phyloP scores from a whole-genome alignment of 1,140 invertebrate species.

The Drosophila hydei region DNA sequence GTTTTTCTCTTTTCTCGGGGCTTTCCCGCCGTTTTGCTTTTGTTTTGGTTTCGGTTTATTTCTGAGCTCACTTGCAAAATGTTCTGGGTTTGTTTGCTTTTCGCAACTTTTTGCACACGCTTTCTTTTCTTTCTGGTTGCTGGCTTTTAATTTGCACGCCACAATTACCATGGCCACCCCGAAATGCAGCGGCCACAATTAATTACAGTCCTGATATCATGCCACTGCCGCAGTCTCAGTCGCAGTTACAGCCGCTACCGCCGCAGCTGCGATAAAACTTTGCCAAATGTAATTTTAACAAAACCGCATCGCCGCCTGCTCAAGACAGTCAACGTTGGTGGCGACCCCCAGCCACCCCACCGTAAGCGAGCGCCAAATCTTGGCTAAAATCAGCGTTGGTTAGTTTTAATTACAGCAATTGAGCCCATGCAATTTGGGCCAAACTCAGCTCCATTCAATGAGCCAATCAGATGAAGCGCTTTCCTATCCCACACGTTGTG shows the following conservation, averaged over 20 bases:
- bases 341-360: constrained; percentile 18
- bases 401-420: constrained; percentile 79
- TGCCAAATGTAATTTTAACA: constrained; percentile 81
- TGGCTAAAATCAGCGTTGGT: constrained; percentile 69
- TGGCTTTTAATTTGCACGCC: constrained; percentile 81
- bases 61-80: constrained; percentile 56
- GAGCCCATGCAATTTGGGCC: constrained; percentile 69
- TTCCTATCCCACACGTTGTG: too few relatives aligned
- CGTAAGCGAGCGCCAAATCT: constrained; percentile 53
- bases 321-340: constrained; percentile 52
- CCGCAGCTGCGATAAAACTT: constrained; percentile 78
- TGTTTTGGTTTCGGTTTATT: constrained; percentile 51
- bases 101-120: constrained; percentile 63
- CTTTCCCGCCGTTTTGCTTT: constrained; percentile 13
- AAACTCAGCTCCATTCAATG: constrained; percentile 50
- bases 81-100: constrained; percentile 63
- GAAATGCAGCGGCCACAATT: constrained; percentile 80
- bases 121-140: constrained; percentile 56
- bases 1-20: constrained; percentile 7
- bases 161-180: constrained; percentile 79
- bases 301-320: constrained; percentile 80
- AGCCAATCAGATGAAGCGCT: background rate
- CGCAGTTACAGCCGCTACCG: constrained; percentile 25
- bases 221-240: constrained; percentile 37
- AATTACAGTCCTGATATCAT: constrained; percentile 80